A percentile compares a stretch with the other conserved stretches of the same genome.
phyloP scores from a whole-genome alignment of 2,797 vertebrate genomes.

The Numenius phaeopus region DNA sequence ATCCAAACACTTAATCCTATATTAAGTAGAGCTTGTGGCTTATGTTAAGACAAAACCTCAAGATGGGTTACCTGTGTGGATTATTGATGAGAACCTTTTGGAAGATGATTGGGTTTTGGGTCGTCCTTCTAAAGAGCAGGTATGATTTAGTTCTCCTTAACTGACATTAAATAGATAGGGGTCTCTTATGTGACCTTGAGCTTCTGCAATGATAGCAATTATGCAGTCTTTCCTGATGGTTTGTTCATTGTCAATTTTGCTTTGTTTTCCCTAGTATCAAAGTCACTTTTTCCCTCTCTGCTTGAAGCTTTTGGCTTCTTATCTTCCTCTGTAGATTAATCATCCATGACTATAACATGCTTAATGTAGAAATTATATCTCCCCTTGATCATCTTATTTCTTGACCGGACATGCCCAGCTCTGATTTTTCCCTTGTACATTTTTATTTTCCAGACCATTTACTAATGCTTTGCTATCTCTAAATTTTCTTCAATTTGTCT shows the following conservation, averaged over 20 bases:
- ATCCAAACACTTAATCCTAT: background rate
- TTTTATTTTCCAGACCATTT: constrained; percentile 31
- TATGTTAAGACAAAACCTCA: background rate
- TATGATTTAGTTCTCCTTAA: background rate
- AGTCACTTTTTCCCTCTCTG: background rate
- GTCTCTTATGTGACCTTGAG: background rate
- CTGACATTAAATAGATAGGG: background rate
- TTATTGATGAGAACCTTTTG: background rate
- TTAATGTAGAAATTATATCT: constrained; percentile 43
- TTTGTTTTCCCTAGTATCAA: background rate
- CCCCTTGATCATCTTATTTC: background rate
- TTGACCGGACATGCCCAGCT: background rate
- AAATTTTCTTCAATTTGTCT: constrained; percentile 11
- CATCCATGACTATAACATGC: background rate
- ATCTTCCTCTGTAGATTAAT: constrained; percentile 13
- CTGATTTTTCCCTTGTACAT: background rate
- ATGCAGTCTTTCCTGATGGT: background rate
- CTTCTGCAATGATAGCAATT: background rate
- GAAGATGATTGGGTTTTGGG: background rate
- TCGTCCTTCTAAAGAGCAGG: background rate
- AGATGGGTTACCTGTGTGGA: background rate
- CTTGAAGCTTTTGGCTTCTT: constrained; percentile 20
- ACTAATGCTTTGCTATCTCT: background rate
- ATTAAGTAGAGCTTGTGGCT: background rate
- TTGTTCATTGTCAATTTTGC: background rate